Conservation (phyloP, 2,888 invertebrate species). For the Apocheima hispidaria region DNA sequence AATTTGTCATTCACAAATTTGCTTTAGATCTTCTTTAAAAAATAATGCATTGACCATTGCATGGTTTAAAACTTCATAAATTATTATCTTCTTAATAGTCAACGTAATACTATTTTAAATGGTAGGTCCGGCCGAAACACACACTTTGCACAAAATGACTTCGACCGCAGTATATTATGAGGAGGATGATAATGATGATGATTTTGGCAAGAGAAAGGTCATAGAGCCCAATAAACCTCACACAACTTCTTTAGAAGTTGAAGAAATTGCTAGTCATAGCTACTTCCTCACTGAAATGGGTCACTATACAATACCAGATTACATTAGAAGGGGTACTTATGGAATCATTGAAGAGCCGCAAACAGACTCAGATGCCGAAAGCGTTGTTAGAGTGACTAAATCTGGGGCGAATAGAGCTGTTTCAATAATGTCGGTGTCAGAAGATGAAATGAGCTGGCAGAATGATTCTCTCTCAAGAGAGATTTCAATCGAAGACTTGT, state of each 20-base stretch:
- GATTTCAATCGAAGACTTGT: slow-evolving; percentile 86
- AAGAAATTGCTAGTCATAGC: slow-evolving; percentile 87
- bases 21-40: slow-evolving; percentile 46
- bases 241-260: slow-evolving; percentile 84
- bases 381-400: slow-evolving; percentile 61
- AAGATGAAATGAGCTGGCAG: slow-evolving; percentile 87
- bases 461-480: slow-evolving; percentile 85
- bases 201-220: slow-evolving; percentile 69
- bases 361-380: slow-evolving; percentile 82
- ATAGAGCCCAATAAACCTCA: slow-evolving; percentile 81
- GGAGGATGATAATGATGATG: slow-evolving; percentile 77
- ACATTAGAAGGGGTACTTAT: slow-evolving; percentile 75
- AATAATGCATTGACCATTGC: slow-evolving; percentile 61
- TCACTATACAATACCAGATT: slow-evolving; percentile 76
- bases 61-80: slow-evolving; percentile 54
- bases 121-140: slow-evolving; percentile 89
- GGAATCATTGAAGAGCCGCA: slow-evolving; percentile 83
- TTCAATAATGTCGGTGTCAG: slow-evolving; percentile 89
- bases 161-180: slow-evolving; percentile 86
- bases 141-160: slow-evolving; percentile 88
- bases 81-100: slow-evolving; percentile 52
- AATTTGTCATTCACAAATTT: slow-evolving; percentile 46
- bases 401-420: slow-evolving; percentile 80
- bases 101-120: slow-evolving; percentile 81
- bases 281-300: slow-evolving; percentile 85